Base-by-base conservation (phyloP, 2,888 invertebrate genomes). In the Hypolimnas misippus region DNA sequence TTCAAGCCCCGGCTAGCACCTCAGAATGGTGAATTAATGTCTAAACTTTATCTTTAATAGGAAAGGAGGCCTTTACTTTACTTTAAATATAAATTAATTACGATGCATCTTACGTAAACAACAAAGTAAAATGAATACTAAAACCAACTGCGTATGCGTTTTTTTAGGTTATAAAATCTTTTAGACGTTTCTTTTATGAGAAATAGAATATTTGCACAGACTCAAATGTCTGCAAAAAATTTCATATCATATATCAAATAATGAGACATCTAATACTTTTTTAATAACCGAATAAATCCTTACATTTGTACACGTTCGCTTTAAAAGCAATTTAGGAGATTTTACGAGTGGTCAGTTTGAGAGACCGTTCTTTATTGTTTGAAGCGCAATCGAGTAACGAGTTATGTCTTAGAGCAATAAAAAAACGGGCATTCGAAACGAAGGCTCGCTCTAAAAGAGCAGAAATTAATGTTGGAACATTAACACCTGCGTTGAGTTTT, bases 331-430 rank as follows among this genome's bases (percentile, higher is more conserved):
- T 76, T 72, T 66, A 57, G 57, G 40, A 49, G 67, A 35, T 72
- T 76, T 77, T 75, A 79, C 76, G 75, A 77, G 70, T 76, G 75
- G 76, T 76, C 65, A 70, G 65, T 67, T 65, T 65, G 63, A 62
- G 54, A 49, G 49, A 19, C 67, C 66, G 67, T 72, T 69, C 69
- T 79, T 79, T 76, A 78, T 73, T 69, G 72, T 70, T 68, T 67
- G 67, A 42, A 73, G 70, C 69, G 73, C 70, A 73, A 72, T 75
- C 68, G 68, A 66, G 69, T 67, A 72, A 74, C 67, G 68, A 66
- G 69, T 67, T 66, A 66, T 61, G 68, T 65, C 62, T 66, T 55
- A 5, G 12, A 46, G 64, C 57, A 67, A 70, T 70, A 72, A 70
- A 65, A 71, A 70, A 66, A 64, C 57, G 69, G 62, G 66, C 68